Base-by-base conservation (phyloP, 2,113 vertebrate species). In the Aptenodytes patagonicus region DNA sequence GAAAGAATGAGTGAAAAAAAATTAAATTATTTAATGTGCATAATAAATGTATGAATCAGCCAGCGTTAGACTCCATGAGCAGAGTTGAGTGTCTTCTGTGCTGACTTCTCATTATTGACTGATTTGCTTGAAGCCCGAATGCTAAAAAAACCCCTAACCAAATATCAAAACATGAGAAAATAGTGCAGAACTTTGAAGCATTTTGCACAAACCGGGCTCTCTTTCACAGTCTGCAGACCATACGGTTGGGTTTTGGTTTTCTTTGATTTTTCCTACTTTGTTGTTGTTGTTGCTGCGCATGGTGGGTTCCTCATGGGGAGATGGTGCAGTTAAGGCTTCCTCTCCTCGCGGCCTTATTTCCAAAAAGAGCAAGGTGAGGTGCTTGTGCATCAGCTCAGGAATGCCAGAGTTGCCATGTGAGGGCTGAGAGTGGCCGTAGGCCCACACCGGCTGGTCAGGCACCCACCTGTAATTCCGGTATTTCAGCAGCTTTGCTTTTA, bases 331-430 rank as follows among this genome's bases (percentile, higher is more conserved):
- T 19, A 18, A 44, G 24, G 42, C 24, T 70, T 58, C 62, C 32
- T 13, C 34, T 71, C 20, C 62, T 58, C 6, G 0, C 0, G 2
- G 68, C 9, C 40, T 4, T 36, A 2, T 36, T 79, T 25, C 40
- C 26, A 17, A 34, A 70, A 47, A 36, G 9, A 18, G 17, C 28
- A 9, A 13, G 10, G 15, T 44, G 51, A 44, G 32, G 24, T n/a
- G 31, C 44, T 25, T 42, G 60, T 49, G 38, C 7, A 2, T 10
- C 25, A 17, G 25, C 17, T 55, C 31, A 31, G 51, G 58, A 65
- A 28, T 3, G 19, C 40, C 34, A 6, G 6, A 11, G n/a, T 13
- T 51, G 36, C 42, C 6, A 4, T 14, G 61, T 0, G 9, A 32
- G 69, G 32, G 38, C 73, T 57, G 8, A 20, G 36, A 52, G 49